Conservation (phyloP, 2,888 invertebrate genomes). For the Caenorhabditis zanzibari region DNA sequence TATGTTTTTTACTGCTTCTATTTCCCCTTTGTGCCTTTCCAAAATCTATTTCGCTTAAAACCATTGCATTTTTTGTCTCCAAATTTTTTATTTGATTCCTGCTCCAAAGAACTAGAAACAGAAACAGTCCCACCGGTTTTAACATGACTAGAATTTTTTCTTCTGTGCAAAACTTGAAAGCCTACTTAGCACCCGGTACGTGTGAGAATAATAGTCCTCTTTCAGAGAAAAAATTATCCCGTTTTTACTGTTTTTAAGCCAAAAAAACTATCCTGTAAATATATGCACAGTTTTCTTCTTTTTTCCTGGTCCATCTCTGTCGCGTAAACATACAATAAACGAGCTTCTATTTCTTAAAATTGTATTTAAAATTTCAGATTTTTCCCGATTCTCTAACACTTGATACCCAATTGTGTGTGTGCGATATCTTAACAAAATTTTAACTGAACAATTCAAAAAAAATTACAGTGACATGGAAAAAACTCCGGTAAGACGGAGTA, state of each 20-base stretch:
- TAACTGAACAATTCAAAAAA: background rate
- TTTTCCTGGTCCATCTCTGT: background rate
- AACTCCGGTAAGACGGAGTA: conserved; percentile 42
- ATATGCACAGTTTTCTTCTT: conserved; percentile 1
- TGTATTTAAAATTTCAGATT: background rate
- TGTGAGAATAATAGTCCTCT: background rate
- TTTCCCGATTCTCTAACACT: conserved; percentile 12
- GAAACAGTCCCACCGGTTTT: conserved; percentile 13
- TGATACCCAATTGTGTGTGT: background rate
- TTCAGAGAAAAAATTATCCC: background rate
- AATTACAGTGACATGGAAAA: conserved; percentile 27
- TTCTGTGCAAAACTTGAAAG: background rate
- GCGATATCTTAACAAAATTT: background rate
- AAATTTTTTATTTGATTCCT: background rate
- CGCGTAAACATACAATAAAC: conserved; percentile 5
- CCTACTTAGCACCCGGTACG: conserved; percentile 48
- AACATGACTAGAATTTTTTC: conserved; percentile 23
- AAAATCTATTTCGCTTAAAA: conserved; percentile 3
- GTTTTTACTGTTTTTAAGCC: background rate
- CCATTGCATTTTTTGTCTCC: conserved; percentile 1
- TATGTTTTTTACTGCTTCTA: background rate
- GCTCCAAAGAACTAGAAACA: too few relatives aligned
- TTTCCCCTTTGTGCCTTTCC: background rate
- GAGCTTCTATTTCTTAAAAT: background rate
- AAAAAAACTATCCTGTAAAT: background rate